Evolutionary conservation across 2,113 vertebrate genomes (phyloP).

Genomic region (Ardeotis arabs): DNA sequence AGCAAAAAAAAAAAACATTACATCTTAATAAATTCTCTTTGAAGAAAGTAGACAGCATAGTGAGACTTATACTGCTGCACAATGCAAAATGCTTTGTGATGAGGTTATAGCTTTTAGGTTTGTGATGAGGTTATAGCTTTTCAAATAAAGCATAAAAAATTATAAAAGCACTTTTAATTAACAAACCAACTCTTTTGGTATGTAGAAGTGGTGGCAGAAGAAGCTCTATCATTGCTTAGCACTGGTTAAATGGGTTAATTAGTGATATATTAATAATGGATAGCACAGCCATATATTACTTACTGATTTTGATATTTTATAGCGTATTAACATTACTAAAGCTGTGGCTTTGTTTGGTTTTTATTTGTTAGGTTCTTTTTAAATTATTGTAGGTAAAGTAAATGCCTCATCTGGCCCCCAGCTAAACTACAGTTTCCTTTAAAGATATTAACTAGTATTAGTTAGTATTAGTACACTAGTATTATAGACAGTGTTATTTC

Average conservation of each 20-base stretch:
- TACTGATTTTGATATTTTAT: not conserved
- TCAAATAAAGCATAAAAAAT: not conserved
- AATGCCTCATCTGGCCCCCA: not conserved
- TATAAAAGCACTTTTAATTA: not conserved
- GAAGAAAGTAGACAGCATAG: not conserved
- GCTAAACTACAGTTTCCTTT: not conserved
- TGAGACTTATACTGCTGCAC: not conserved
- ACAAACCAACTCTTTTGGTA: not conserved
- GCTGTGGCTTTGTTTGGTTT: not conserved
- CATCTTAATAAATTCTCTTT: slow-evolving; percentile 20
- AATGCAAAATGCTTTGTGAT: not conserved
- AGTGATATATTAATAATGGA: slow-evolving; percentile 40
- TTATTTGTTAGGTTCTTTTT: not conserved
- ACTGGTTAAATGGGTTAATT: slow-evolving; percentile 31
- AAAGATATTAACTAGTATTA: not conserved
- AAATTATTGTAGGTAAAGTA: not conserved
- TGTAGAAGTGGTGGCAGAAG: not conserved
- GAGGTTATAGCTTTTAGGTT: not conserved
- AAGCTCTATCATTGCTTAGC: not conserved
- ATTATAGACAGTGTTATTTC: not conserved
- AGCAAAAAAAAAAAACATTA: not conserved
- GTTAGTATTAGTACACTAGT: too few species aligned
- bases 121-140: not conserved
- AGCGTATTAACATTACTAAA: not conserved
- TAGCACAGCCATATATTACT: not conserved